Evolutionary conservation across 2,888 invertebrate species (phyloP).

Genomic region (Phlogophora meticulosa): DNA sequence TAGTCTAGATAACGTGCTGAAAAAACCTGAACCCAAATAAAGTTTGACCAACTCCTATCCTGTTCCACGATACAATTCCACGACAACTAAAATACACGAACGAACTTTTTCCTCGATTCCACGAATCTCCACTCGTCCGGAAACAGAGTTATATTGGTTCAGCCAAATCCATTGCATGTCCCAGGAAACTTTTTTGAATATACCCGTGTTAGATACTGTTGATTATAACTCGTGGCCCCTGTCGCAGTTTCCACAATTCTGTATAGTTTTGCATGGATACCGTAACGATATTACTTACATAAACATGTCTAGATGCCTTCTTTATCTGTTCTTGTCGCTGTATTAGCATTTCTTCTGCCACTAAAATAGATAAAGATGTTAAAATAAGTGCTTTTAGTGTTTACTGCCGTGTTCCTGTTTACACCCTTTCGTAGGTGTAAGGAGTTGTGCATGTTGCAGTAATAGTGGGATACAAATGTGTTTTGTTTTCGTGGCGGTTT

Average conservation of each 20-base stretch:
- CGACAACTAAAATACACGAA: constrained; percentile 32
- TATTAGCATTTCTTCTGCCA: constrained; percentile 60
- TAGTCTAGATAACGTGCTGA: background rate
- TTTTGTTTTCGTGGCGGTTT: background rate
- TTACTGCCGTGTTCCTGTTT: constrained; percentile 32
- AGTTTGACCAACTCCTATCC: background rate
- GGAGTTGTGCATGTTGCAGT: constrained; percentile 8
- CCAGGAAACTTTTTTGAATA: constrained; percentile 46
- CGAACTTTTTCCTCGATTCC: constrained; percentile 34
- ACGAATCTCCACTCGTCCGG: constrained; percentile 16
- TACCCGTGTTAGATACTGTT: constrained; percentile 24
- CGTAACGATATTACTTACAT: constrained; percentile 40
- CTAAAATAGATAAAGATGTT: constrained; percentile 61
- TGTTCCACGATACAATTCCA: constrained; percentile 17
- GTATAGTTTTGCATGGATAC: constrained; percentile 47
- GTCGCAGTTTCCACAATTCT: constrained; percentile 29
- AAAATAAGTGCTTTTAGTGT: constrained; percentile 48
- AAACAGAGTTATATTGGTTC: constrained; percentile 46
- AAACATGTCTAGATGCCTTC: constrained; percentile 48
- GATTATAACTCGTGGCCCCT: constrained; percentile 36
- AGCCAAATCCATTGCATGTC: constrained; percentile 34
- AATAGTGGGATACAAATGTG: background rate
- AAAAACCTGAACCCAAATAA: background rate
- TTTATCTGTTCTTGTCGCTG: constrained; percentile 46
- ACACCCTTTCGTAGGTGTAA: constrained; percentile 26